Conservation (phyloP, 1,140 invertebrate genomes). For the Panagrolaimus sp. region DNA sequence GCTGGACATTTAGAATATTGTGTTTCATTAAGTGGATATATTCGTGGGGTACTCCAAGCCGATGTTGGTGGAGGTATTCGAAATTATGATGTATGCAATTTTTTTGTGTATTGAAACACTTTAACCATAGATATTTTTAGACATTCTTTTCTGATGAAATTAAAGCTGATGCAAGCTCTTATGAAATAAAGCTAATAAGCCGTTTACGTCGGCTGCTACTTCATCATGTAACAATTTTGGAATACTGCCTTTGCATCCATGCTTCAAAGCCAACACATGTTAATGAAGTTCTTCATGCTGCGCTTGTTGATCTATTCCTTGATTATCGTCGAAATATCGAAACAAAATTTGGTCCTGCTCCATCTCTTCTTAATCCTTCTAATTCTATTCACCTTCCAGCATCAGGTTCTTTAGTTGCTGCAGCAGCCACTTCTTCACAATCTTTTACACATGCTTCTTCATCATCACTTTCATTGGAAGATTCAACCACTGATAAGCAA, state of each 20-base stretch:
- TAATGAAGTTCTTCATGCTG: conserved; percentile 27
- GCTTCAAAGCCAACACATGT: not conserved
- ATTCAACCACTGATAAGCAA: too few species aligned
- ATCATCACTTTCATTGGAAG: too few species aligned
- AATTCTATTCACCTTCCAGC: conserved; percentile 26
- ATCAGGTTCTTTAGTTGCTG: not conserved
- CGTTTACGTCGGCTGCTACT: conserved; percentile 19
- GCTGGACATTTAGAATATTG: conserved; percentile 29
- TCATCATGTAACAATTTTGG: conserved; percentile 32
- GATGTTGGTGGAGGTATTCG: not conserved
- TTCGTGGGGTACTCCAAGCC: conserved; percentile 17
- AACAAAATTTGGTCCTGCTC: conserved; percentile 21
- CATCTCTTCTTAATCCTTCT: conserved; percentile 21
- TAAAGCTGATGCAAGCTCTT: conserved; percentile 13
- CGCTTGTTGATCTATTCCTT: conserved; percentile 28
- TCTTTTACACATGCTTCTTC: too few species aligned
- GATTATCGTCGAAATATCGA: conserved; percentile 26
- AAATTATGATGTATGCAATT: conserved; percentile 35
- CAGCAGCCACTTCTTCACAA: not conserved
- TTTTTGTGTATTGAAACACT: not conserved
- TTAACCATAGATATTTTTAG: conserved; percentile 18
- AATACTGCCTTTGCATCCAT: conserved; percentile 36
- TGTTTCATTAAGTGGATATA: conserved; percentile 28
- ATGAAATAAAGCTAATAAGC: conserved; percentile 19
- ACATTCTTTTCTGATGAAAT: conserved; percentile 37